Evolutionary conservation across 2,888 invertebrate genomes (phyloP).

Genomic region (Brachyptera putata): DNA sequence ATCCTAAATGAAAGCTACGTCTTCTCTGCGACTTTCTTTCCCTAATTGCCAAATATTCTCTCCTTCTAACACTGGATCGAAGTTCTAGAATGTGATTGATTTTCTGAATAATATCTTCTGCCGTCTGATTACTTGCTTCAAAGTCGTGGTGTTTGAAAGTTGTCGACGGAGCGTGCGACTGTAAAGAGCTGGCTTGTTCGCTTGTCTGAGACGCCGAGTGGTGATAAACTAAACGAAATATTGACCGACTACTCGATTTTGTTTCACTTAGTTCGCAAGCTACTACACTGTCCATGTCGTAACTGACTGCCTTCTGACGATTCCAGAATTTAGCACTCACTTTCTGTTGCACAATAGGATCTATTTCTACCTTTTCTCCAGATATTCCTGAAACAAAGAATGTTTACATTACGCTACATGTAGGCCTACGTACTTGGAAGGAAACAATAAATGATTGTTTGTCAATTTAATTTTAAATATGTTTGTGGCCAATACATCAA

Average conservation of each 20-base stretch:
- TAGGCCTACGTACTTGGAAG: too few relatives aligned
- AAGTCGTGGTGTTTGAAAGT: slow-evolving; percentile 82
- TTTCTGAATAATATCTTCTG: slow-evolving; percentile 81
- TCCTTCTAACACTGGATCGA: slow-evolving; percentile 70
- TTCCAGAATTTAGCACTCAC: slow-evolving; percentile 49
- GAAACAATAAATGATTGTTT: too few relatives aligned
- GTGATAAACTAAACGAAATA: slow-evolving; percentile 67
- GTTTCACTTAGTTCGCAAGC: slow-evolving; percentile 79
- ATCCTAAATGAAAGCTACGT: slow-evolving; percentile 50
- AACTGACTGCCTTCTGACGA: slow-evolving; percentile 73
- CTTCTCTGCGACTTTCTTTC: slow-evolving; percentile 64
- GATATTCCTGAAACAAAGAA: slow-evolving; percentile 65
- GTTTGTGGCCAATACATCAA: background rate
- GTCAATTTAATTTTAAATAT: background rate
- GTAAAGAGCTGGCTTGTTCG: slow-evolving; percentile 7
- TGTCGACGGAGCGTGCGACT: slow-evolving; percentile 8
- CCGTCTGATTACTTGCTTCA: slow-evolving; percentile 70
- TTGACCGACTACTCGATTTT: slow-evolving; percentile 63
- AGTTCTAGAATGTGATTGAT: slow-evolving; percentile 82
- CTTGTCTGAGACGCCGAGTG: slow-evolving; percentile 23
- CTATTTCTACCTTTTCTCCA: slow-evolving; percentile 87
- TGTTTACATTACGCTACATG: too few relatives aligned
- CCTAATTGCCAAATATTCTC: slow-evolving; percentile 74
- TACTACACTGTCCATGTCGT: slow-evolving; percentile 81
- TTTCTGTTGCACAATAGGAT: slow-evolving; percentile 63